Percentiles rank a stretch among this genome's conserved stretches.
Conservation (phyloP, 2,888 invertebrate genomes). For the Andrena camellia region DNA sequence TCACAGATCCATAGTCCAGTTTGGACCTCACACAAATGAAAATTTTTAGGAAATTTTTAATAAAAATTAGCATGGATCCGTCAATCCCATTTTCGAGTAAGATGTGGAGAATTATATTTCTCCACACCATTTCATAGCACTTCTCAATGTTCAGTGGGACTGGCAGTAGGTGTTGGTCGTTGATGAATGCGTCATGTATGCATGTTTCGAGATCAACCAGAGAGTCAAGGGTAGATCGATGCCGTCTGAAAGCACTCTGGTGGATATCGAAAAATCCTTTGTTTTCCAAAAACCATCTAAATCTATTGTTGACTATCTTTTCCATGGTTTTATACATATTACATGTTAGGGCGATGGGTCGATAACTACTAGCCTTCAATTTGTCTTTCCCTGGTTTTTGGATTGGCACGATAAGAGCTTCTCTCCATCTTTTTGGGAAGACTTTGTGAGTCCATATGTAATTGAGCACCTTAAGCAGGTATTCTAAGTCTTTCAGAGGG, state of each 20-base stretch:
- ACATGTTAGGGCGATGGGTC: conserved; percentile 57
- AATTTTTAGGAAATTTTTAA: no score
- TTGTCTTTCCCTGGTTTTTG: conserved; percentile 44
- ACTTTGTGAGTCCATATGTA: background rate
- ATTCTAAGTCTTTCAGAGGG: background rate
- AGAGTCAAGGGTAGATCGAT: conserved; percentile 43
- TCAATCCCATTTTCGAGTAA: no score
- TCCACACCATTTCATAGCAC: no score
- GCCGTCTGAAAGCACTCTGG: conserved; percentile 52
- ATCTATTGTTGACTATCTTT: conserved; percentile 51
- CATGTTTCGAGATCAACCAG: conserved; percentile 36
- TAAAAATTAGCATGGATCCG: no score
- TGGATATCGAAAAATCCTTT: conserved; percentile 29
- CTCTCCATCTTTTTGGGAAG: conserved; percentile 42
- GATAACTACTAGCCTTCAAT: conserved; percentile 30
- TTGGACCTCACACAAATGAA: no score
- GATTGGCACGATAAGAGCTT: conserved; percentile 47
- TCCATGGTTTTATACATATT: conserved; percentile 48
- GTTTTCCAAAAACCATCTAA: conserved; percentile 43
- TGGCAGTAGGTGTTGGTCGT: conserved; percentile 40
- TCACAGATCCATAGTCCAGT: no score
- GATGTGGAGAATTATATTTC: no score
- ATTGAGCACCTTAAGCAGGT: conserved; percentile 44
- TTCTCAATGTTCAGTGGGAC: no score
- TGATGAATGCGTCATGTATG: conserved; percentile 44